phyloP scores from a whole-genome alignment of 2,113 vertebrate genomes.

The Cebus imitator region DNA sequence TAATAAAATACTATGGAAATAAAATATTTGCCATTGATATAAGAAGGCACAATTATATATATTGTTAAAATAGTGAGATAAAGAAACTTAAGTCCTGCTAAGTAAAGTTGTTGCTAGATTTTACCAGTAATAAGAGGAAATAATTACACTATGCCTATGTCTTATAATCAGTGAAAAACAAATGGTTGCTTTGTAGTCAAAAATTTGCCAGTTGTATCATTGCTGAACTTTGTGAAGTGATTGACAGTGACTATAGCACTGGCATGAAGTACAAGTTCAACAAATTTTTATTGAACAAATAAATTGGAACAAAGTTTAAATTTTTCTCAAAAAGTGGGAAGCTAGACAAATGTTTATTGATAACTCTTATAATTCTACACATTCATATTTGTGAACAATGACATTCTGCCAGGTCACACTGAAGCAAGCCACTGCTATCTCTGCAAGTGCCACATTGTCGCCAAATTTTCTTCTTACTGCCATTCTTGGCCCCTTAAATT shows the following conservation, averaged over 20 bases:
- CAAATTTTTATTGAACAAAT: background rate
- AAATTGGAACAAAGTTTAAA: background rate
- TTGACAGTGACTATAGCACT: background rate
- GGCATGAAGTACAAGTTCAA: background rate
- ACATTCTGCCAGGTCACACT: background rate
- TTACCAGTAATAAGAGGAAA: background rate
- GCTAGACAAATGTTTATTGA: background rate
- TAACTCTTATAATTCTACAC: background rate
- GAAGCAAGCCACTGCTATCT: background rate
- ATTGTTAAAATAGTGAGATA: conserved; percentile 13
- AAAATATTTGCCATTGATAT: conserved; percentile 68
- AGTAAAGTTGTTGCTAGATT: conserved; percentile 9
- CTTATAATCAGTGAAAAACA: background rate
- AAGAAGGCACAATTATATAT: conserved; percentile 59
- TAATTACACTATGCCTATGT: background rate
- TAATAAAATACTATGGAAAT: conserved; percentile 65
- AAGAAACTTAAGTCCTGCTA: conserved; percentile 40
- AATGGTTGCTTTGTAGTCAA: background rate
- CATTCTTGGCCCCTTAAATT: background rate
- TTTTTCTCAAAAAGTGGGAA: background rate
- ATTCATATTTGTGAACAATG: background rate
- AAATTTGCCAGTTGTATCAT: background rate
- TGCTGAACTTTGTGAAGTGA: background rate
- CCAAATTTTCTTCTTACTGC: background rate
- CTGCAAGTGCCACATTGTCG: background rate